A percentile compares a stretch with the other conserved stretches of the same genome.
Conservation (phyloP, 2,888 invertebrate species). For the Craniophora ligustri region DNA sequence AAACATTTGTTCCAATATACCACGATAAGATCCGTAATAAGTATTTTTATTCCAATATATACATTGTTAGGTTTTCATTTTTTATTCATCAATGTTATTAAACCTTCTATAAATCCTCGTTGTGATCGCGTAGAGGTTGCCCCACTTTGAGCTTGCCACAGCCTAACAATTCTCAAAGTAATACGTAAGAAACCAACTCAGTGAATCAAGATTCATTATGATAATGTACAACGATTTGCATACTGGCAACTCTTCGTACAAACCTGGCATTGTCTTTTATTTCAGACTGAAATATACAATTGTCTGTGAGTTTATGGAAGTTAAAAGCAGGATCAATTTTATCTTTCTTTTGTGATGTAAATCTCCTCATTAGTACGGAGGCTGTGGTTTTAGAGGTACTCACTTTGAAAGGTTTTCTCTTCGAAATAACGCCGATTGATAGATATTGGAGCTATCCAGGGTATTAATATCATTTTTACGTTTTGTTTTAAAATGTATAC, state of each 20-base stretch:
- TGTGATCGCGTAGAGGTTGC: conserved; percentile 1
- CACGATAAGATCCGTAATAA: no score
- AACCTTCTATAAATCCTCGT: no score
- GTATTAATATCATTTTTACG: background rate
- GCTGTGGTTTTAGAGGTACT: conserved; percentile 25
- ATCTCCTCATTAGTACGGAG: conserved; percentile 38
- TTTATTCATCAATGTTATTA: no score
- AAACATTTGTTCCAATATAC: no score
- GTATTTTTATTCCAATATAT: no score
- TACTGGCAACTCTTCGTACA: conserved; percentile 32
- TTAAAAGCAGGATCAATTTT: conserved; percentile 37
- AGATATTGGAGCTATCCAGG: background rate
- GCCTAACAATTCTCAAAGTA: conserved; percentile 25
- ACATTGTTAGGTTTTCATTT: no score
- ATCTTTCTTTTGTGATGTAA: conserved; percentile 46
- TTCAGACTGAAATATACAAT: conserved; percentile 31
- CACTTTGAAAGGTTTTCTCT: conserved; percentile 15
- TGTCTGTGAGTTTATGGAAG: conserved; percentile 32
- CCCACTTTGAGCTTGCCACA: conserved; percentile 4
- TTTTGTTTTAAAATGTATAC: no score
- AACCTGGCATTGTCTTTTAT: conserved; percentile 42
- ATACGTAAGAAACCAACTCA: conserved; percentile 12
- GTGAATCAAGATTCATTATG: conserved; percentile 46
- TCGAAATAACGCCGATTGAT: background rate
- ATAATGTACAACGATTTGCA: conserved; percentile 41